These are phyloP conservation scores for Meloidogyne chitwoodi DNA, from an alignment of 1,140 invertebrate species.

Conservation along the genomic window DNA sequence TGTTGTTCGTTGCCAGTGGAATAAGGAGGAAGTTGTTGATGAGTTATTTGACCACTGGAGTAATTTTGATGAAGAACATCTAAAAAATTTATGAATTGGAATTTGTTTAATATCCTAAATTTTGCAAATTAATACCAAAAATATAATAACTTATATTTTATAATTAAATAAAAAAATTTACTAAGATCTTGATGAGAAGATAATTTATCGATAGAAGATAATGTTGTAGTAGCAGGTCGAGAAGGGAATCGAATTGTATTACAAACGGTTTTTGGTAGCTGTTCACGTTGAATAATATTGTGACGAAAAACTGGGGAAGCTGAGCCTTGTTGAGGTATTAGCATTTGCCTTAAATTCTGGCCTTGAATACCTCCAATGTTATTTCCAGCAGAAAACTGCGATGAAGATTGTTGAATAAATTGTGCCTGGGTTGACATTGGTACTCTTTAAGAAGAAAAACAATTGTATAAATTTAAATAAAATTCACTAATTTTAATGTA, in stretches of 20 bases:
- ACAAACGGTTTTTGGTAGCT: neutral
- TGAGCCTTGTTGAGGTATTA: neutral
- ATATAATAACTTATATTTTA: neutral
- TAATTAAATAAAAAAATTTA: neutral
- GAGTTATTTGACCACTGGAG: neutral
- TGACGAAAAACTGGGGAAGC: neutral
- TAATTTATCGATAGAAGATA: neutral
- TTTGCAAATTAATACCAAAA: too few relatives aligned
- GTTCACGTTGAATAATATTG: neutral
- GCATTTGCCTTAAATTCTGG: neutral
- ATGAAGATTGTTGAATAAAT: neutral
- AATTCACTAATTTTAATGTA: neutral
- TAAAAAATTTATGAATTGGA: neutral
- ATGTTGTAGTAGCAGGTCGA: neutral
- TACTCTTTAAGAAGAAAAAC: neutral
- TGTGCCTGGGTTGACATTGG: neutral
- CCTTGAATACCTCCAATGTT: neutral
- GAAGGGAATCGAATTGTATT: neutral
- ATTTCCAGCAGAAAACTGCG: neutral
- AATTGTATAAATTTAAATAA: neutral
- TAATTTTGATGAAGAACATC: conserved; percentile 5
- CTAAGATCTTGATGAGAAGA: conserved; percentile 4
- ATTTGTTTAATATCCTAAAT: too few relatives aligned
- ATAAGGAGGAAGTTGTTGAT: neutral
- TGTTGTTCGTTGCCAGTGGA: neutral